Percentiles rank a stretch among this genome's conserved stretches.
phyloP scores from a whole-genome alignment of 2,113 vertebrate genomes.

The Oreochromis aureus region DNA sequence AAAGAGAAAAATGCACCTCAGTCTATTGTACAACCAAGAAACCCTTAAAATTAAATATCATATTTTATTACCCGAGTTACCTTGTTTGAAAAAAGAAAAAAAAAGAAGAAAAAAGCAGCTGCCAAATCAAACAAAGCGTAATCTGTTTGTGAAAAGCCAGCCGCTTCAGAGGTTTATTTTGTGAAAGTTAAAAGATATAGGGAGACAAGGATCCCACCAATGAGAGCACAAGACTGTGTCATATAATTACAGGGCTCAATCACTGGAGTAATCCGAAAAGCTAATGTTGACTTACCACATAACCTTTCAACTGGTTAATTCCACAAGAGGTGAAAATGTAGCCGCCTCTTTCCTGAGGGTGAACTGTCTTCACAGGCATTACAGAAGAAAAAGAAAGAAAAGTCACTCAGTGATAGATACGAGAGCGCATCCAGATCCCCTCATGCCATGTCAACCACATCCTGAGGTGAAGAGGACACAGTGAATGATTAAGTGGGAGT shows the following conservation, averaged over 20 bases:
- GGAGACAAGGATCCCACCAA: slow-evolving; percentile 19
- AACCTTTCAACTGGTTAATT: slow-evolving; percentile 72
- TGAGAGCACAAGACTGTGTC: slow-evolving; percentile 16
- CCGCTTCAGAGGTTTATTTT: slow-evolving; percentile 10
- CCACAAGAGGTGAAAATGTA: slow-evolving; percentile 65
- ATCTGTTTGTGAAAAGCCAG: slow-evolving; percentile 13
- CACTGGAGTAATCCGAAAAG: slow-evolving; percentile 64
- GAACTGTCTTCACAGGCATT: slow-evolving; percentile 67
- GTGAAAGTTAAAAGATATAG: slow-evolving; percentile 9
- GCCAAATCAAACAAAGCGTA: slow-evolving; percentile 7
- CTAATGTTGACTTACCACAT: slow-evolving; percentile 69
- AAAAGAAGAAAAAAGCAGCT: neutral
- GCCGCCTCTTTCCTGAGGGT: slow-evolving; percentile 59
- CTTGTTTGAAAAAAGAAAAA: neutral
- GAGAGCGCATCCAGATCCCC: slow-evolving; percentile 38
- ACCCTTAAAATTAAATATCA: neutral
- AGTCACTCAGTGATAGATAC: slow-evolving; percentile 51
- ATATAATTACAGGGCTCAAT: slow-evolving; percentile 65
- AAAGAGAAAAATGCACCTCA: neutral
- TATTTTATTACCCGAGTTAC: slow-evolving; percentile 3
- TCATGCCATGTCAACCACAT: slow-evolving; percentile 50
- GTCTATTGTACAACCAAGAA: neutral
- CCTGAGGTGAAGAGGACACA: slow-evolving; percentile 51
- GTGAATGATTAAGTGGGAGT: slow-evolving; percentile 21
- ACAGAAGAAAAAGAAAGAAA: slow-evolving; percentile 45